phyloP scores from a whole-genome alignment of 64 coral and sea anemone genomes.

The Hydrozoanthus tunicans region DNA sequence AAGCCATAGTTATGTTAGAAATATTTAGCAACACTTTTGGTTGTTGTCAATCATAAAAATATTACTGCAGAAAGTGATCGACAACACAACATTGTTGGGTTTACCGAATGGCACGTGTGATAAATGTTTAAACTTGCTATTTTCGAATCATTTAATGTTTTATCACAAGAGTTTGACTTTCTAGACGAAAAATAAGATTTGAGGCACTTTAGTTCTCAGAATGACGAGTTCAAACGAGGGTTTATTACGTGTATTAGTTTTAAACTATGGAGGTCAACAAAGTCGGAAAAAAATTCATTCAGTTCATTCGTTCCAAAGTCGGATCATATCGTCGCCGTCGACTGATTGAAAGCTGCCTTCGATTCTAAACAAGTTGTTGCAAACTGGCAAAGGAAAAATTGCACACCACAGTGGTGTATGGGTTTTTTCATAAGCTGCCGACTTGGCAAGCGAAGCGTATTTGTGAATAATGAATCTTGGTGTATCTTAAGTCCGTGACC shows the following conservation, averaged over 20 bases:
- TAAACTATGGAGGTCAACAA: neutral
- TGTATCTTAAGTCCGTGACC: too few species aligned
- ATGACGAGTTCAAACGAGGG: neutral
- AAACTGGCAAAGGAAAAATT: too few species aligned
- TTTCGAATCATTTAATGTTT: conserved; percentile 61
- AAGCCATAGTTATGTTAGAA: neutral
- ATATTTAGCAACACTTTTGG: neutral
- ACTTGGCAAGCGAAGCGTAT: too few species aligned
- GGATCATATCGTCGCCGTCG: too few species aligned
- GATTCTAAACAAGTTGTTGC: too few species aligned
- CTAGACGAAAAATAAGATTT: neutral
- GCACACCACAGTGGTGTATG: too few species aligned
- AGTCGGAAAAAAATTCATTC: neutral
- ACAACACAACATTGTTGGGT: neutral
- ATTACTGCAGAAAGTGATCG: neutral
- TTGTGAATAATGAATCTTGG: too few species aligned
- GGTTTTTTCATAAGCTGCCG: too few species aligned
- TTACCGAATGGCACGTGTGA: conserved; percentile 58
- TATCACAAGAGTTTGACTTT: neutral
- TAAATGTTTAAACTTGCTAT: conserved; percentile 77
- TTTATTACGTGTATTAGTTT: neutral
- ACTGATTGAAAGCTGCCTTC: too few species aligned
- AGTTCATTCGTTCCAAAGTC: too few species aligned
- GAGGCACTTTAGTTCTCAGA: neutral
- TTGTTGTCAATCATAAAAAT: neutral